A percentile compares a stretch with the other conserved stretches of the same genome.
These are phyloP conservation scores for Lepidocyrtoides sp. DNA, from an alignment of 2,888 invertebrate genomes.

Conservation along the genomic window DNA sequence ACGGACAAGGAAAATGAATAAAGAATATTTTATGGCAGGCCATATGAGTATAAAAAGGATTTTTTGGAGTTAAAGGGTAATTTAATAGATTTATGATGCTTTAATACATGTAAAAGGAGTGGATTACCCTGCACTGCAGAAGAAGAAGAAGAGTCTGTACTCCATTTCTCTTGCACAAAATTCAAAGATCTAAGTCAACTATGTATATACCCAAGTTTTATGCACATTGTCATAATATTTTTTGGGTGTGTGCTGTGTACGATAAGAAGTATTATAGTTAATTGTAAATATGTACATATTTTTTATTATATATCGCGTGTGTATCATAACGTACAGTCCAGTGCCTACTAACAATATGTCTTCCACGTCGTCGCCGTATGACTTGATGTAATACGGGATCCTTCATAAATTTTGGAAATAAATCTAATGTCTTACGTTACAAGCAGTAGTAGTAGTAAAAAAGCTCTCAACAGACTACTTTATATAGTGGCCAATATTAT, in stretches of 20 bases:
- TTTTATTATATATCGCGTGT: background rate
- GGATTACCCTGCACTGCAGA: constrained; percentile 71
- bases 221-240: too few relatives aligned
- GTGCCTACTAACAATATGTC: constrained; percentile 28
- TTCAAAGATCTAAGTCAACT: background rate
- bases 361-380: constrained; percentile 31
- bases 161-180: background rate
- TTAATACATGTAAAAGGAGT: constrained; percentile 75
- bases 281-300: background rate
- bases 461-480: constrained; percentile 48
- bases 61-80: constrained; percentile 76
- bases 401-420: constrained; percentile 77
- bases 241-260: constrained; percentile 25
- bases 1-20: constrained; percentile 62
- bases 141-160: background rate
- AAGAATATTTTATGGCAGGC: constrained; percentile 69
- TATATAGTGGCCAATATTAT: constrained; percentile 68
- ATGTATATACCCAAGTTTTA: background rate
- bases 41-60: constrained; percentile 66
- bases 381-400: constrained; percentile 64
- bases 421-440: constrained; percentile 69
- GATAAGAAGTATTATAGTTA: constrained; percentile 7
- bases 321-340: too few relatives aligned
- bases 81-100: constrained; percentile 79
- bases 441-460: constrained; percentile 21